Conservation (phyloP, 2,888 invertebrate genomes). For the Dysmachus trigonus region DNA sequence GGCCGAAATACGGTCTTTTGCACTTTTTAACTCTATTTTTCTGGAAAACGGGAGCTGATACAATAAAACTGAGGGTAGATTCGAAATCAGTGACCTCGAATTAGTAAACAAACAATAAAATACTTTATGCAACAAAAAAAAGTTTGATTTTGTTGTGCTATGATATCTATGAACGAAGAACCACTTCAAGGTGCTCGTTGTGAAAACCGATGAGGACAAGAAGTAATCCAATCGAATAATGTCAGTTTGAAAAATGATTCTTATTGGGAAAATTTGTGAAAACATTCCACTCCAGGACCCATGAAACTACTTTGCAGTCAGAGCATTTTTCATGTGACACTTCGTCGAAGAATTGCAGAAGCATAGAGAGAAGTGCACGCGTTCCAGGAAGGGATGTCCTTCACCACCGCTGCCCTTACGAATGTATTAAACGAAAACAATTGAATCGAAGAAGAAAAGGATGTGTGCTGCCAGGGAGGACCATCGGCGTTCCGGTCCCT, state of each 20-base stretch:
- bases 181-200: not conserved
- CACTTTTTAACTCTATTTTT: no score
- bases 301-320: conserved; percentile 6
- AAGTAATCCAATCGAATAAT: conserved; percentile 10
- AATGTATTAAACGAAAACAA: conserved; percentile 8
- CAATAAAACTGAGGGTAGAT: no score
- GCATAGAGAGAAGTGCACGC: not conserved
- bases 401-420: not conserved
- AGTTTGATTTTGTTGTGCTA: no score
- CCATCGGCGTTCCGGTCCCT: not conserved
- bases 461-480: not conserved
- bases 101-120: no score
- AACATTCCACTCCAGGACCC: not conserved
- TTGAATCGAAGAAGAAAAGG: not conserved
- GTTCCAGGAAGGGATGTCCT: not conserved
- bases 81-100: no score
- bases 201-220: not conserved
- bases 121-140: no score
- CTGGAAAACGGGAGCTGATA: no score
- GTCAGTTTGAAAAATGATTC: conserved; percentile 28
- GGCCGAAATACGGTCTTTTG: no score
- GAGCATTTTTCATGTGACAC: not conserved
- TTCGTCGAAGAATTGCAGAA: not conserved
- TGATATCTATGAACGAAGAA: not conserved
- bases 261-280: conserved; percentile 9